These are phyloP conservation scores for Mycteria americana DNA, from an alignment of 2,797 vertebrate genomes.

Conservation along the genomic window DNA sequence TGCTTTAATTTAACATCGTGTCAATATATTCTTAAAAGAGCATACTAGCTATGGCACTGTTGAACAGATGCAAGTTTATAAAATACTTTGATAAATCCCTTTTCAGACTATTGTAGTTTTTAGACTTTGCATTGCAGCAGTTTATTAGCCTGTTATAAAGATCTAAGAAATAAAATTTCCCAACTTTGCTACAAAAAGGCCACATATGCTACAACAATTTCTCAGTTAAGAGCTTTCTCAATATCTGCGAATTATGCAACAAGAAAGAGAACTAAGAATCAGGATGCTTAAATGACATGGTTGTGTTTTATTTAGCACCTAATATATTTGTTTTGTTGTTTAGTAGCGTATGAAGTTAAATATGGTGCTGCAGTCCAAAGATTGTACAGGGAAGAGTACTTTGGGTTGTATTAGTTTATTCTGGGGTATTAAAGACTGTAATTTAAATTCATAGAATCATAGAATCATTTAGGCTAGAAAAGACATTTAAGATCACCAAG, in stretches of 20 bases:
- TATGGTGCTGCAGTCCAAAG: not conserved
- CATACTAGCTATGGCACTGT: not conserved
- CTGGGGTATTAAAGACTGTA: not conserved
- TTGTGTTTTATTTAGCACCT: not conserved
- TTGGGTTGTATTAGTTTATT: not conserved
- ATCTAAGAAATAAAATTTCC: not conserved
- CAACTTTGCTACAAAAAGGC: not conserved
- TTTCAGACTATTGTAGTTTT: not conserved
- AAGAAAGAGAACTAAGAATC: not conserved
- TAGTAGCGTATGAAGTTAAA: not conserved
- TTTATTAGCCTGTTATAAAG: constrained; percentile 24
- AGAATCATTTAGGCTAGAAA: not conserved
- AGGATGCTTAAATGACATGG: not conserved
- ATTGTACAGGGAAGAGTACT: not conserved
- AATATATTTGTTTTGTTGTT: not conserved
- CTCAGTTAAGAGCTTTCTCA: not conserved
- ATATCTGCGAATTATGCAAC: not conserved
- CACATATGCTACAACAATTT: not conserved
- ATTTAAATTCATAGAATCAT: not conserved
- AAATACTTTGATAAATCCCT: not conserved
- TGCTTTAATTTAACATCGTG: not conserved
- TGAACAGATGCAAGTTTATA: constrained; percentile 3
- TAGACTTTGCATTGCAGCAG: not conserved
- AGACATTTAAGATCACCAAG: not conserved
- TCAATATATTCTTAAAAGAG: not conserved